Evolutionary conservation across 2,888 invertebrate species (phyloP).

Genomic region (Oligia latruncula): DNA sequence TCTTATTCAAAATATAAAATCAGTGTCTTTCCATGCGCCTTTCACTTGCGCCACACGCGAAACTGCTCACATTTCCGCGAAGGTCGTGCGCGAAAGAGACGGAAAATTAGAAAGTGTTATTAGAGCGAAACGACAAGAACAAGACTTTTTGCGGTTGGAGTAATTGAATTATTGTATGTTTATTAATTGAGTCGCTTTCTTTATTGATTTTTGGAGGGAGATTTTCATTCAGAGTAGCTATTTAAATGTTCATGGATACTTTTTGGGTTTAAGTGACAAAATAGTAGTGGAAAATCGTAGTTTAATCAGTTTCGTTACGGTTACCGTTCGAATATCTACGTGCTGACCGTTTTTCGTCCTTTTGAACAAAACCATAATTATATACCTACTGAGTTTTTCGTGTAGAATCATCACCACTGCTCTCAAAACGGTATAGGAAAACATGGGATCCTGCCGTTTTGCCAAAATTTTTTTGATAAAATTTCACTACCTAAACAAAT

Average conservation of each 20-base stretch:
- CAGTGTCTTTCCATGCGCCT: slow-evolving; percentile 1
- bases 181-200: slow-evolving; percentile 59
- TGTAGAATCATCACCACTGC: too few relatives aligned
- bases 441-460: too few relatives aligned
- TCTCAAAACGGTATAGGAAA: too few relatives aligned
- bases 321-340: background rate
- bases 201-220: slow-evolving; percentile 18
- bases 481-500: too few relatives aligned
- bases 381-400: too few relatives aligned
- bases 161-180: slow-evolving; percentile 59
- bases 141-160: slow-evolving; percentile 48
- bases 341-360: background rate
- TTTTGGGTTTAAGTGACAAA: background rate
- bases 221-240: background rate
- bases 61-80: slow-evolving; percentile 67
- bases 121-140: slow-evolving; percentile 65
- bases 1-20: background rate
- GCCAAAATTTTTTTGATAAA: too few relatives aligned
- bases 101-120: slow-evolving; percentile 72
- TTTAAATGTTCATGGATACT: background rate
- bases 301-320: background rate
- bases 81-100: slow-evolving; percentile 71
- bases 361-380: background rate
- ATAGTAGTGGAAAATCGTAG: background rate
- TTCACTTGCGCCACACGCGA: slow-evolving; percentile 64